Base-by-base conservation (phyloP, 2,888 invertebrate genomes). In the Parnassius smintheus region DNA sequence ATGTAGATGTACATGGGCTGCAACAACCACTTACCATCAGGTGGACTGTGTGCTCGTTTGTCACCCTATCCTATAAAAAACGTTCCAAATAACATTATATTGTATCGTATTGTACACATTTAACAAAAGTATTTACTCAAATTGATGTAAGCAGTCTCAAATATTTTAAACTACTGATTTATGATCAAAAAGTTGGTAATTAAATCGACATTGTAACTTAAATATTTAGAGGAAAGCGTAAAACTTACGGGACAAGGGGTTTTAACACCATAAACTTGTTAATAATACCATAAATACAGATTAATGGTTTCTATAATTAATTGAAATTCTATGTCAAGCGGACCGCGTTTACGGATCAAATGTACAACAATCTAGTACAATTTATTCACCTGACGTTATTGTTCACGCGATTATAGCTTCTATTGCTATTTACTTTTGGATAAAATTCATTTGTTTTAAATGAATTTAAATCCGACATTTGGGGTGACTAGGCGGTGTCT, bases 251-350 rank as follows among this genome's bases (percentile, higher is more conserved):
- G 41, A 53, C 56, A 58, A 11, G 54, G 55, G 64, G 66, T 59
- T 62, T 67, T 68, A 64, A 63, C 59, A 61, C 57, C 64, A 59
- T 71, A 68, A 71, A 71, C 68, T 65, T 65, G 63, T 69, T 78
- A 72, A 75, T 75, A 71, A 73, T 68, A 56, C 70, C 70, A 71
- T 77, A 77, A 76, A 78, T 73, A 72, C 68, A 60, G 64, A 71
- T 74, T 72, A 70, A 73, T 69, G 64, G 73, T 70, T 71, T 69
- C 61, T 69, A 66, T 74, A 73, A 77, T 75, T 75, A 77, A 78
- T 76, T 76, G 71, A 69, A 73, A 72, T 72, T 68, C 67, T 62
- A 68, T 70, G 67, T 72, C 63, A 68, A 66, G 67, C 68, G 67
- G 62, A 69, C 66, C n/a, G 44, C 12, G 12, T 50, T 35, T 46